Evolutionary conservation across 2,113 vertebrate species (phyloP).

Genomic region (Gallinago jamesoni): DNA sequence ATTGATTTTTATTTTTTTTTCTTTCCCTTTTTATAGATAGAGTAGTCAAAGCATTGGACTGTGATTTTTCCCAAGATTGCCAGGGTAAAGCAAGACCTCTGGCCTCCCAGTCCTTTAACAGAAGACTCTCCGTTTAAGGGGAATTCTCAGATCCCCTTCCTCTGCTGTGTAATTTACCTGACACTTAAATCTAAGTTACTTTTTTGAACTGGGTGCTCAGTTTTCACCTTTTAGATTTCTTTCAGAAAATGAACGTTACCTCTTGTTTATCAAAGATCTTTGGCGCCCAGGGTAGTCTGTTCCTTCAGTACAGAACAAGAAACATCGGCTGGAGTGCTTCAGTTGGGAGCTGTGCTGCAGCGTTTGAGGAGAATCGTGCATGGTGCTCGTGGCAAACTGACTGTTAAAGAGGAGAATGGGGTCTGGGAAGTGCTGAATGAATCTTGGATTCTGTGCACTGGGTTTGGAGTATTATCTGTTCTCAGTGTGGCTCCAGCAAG

Average conservation of each 20-base stretch:
- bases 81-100: background rate
- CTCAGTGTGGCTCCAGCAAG: background rate
- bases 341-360: background rate
- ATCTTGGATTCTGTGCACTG: background rate
- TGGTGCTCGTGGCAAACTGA: accelerated
- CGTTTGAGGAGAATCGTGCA: background rate
- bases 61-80: background rate
- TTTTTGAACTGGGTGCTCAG: background rate
- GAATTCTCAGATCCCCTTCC: background rate
- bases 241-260: background rate
- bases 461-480: background rate
- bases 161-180: background rate
- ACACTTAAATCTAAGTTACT: background rate
- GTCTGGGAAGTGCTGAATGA: background rate
- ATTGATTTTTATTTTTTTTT: background rate
- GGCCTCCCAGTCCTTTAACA: background rate
- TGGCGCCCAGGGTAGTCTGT: background rate
- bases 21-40: background rate
- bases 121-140: accelerated
- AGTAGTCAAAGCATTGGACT: background rate
- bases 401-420: background rate
- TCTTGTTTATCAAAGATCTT: background rate
- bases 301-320: background rate
- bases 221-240: background rate
- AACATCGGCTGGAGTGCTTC: background rate